phyloP scores from a whole-genome alignment of 2,888 invertebrate species.

The Agonopterix arenella region DNA sequence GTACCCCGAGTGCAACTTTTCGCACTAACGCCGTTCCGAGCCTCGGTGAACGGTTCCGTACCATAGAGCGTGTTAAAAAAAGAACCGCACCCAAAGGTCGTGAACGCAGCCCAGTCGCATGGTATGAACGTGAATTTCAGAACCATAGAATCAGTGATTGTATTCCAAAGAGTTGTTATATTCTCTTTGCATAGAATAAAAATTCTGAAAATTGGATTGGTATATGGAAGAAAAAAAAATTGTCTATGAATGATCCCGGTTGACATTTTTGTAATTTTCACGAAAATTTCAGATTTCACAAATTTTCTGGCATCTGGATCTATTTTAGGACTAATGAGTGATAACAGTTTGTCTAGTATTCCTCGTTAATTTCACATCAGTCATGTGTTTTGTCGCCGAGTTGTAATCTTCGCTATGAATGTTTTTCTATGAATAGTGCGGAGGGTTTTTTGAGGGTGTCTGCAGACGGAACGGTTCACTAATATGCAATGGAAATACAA shows the following conservation, averaged over 20 bases:
- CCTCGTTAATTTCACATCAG: constrained; percentile 31
- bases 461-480: constrained; percentile 23
- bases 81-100: too few relatives aligned
- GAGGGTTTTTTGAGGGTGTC: constrained; percentile 29
- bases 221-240: background rate
- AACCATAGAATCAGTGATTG: too few relatives aligned
- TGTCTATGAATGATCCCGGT: constrained; percentile 30
- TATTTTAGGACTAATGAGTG: constrained; percentile 72
- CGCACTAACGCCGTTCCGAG: too few relatives aligned
- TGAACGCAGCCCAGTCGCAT: too few relatives aligned
- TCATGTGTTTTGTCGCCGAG: constrained; percentile 36
- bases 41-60: too few relatives aligned
- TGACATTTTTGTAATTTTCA: constrained; percentile 48
- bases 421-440: constrained; percentile 38
- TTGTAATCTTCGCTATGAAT: constrained; percentile 33
- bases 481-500: constrained; percentile 70
- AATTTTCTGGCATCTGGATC: constrained; percentile 56
- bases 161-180: too few relatives aligned
- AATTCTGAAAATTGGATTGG: too few relatives aligned
- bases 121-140: too few relatives aligned
- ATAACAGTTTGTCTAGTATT: constrained; percentile 47
- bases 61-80: too few relatives aligned
- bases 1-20: too few relatives aligned
- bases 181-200: too few relatives aligned
- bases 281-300: constrained; percentile 48